Conservation (phyloP, 2,113 vertebrate genomes). For the Trogon melanurus region DNA sequence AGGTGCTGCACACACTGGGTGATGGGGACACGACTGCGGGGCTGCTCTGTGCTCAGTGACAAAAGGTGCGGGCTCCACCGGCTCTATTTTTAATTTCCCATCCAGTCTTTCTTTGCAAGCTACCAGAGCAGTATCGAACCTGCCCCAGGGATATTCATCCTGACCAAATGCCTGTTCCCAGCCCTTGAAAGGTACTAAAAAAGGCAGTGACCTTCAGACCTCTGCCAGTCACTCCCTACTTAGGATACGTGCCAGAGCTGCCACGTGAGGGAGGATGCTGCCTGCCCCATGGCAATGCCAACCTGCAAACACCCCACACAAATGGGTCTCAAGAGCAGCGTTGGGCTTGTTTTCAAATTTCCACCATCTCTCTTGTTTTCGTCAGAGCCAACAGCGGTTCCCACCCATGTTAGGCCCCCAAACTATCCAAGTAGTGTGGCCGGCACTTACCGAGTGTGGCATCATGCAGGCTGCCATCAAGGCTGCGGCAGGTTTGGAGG, state of each 20-base stretch:
- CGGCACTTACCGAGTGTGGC: neutral
- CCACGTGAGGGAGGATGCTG: accelerated
- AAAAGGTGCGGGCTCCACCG: neutral
- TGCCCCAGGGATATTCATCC: neutral
- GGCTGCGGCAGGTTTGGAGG: neutral
- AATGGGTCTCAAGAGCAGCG: accelerated
- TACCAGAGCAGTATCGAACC: neutral
- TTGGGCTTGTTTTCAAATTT: neutral
- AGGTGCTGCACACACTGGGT: neutral
- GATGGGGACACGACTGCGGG: neutral
- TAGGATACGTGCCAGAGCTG: neutral
- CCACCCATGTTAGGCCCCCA: neutral
- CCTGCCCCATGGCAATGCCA: neutral
- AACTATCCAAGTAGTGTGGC: accelerated
- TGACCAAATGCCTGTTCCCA: neutral
- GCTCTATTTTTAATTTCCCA: neutral
- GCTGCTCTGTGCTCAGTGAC: neutral
- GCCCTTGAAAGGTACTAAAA: neutral
- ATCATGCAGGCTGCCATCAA: accelerated
- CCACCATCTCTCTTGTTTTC: neutral
- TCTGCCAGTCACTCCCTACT: neutral
- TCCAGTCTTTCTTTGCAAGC: neutral
- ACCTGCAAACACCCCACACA: neutral
- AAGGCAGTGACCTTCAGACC: neutral
- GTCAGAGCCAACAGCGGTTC: neutral